phyloP scores from a whole-genome alignment of 2,113 vertebrate genomes.

The Eublepharis macularius region DNA sequence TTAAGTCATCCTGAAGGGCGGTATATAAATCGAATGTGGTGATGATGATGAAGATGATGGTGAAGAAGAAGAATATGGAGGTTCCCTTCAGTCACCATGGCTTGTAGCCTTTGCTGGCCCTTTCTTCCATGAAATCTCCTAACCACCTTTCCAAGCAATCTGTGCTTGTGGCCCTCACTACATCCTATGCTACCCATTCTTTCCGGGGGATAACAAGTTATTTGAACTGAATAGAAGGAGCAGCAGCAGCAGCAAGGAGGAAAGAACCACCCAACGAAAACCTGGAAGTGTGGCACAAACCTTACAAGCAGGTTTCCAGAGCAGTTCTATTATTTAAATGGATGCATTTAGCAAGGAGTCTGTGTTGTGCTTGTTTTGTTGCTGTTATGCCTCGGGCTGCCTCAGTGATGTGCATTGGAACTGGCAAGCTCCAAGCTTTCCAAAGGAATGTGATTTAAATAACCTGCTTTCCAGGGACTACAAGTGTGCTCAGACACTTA shows the following conservation, averaged over 20 bases:
- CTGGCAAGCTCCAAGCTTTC: conserved; percentile 8
- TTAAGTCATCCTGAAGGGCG: too few relatives aligned
- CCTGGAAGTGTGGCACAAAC: background rate
- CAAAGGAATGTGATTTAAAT: conserved; percentile 47
- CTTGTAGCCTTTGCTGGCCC: too few relatives aligned
- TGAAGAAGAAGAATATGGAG: too few relatives aligned
- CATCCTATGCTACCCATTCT: too few relatives aligned
- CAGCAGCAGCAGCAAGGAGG: background rate
- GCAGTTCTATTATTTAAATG: conserved; percentile 22
- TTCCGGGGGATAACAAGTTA: background rate
- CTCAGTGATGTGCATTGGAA: conserved; percentile 25
- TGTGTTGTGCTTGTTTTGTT: background rate
- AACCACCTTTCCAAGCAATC: too few relatives aligned
- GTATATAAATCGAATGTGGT: too few relatives aligned
- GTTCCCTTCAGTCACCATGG: too few relatives aligned
- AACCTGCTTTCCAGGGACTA: background rate
- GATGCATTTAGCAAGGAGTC: conserved; percentile 20
- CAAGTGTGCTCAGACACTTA: conserved; percentile 9
- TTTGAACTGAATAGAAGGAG: background rate
- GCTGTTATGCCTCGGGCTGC: conserved; percentile 10
- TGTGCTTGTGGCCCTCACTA: too few relatives aligned
- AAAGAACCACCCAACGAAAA: too few relatives aligned
- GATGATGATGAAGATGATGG: too few relatives aligned
- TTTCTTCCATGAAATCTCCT: too few relatives aligned
- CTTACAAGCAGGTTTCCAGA: conserved; percentile 19